Percentiles rank a stretch among this genome's conserved stretches.
These are phyloP conservation scores for Apogon hyalosoma DNA, from an alignment of 2,797 vertebrate genomes.

Conservation along the genomic window DNA sequence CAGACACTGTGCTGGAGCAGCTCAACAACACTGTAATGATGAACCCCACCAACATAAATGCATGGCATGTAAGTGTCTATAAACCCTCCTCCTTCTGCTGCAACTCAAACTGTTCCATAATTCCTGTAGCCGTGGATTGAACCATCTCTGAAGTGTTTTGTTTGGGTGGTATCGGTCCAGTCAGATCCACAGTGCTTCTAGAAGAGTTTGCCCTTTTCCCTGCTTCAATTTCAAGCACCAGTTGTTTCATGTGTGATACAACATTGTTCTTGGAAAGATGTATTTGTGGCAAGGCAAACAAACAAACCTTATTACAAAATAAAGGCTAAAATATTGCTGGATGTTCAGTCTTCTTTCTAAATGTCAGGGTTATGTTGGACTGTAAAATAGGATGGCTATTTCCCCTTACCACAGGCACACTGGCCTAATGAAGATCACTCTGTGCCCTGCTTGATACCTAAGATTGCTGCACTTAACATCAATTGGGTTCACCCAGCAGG, in stretches of 20 bases:
- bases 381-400: neutral
- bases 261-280: neutral
- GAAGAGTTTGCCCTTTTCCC: too few species aligned
- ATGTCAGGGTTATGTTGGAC: neutral
- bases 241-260: conserved; percentile 11
- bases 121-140: too few species aligned
- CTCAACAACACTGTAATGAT: conserved; percentile 88
- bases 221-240: conserved; percentile 11
- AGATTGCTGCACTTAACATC: conserved; percentile 15
- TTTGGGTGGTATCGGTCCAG: too few species aligned
- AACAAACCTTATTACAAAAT: neutral
- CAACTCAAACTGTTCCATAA: too few species aligned
- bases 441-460: conserved; percentile 1
- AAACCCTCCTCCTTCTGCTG: neutral
- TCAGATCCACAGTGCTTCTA: too few species aligned
- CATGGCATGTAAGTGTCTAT: conserved; percentile 90
- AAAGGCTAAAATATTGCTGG: neutral
- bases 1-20: conserved; percentile 88
- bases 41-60: conserved; percentile 88
- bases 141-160: too few species aligned
- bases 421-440: neutral
- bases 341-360: neutral
- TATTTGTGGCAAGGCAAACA: neutral
- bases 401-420: neutral
- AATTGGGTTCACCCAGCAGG: conserved; percentile 15